Evolutionary conservation across 1,140 invertebrate genomes (phyloP), one percentile per base, ranked within the genome.

Genomic region (Palaemon carinicauda): DNA sequence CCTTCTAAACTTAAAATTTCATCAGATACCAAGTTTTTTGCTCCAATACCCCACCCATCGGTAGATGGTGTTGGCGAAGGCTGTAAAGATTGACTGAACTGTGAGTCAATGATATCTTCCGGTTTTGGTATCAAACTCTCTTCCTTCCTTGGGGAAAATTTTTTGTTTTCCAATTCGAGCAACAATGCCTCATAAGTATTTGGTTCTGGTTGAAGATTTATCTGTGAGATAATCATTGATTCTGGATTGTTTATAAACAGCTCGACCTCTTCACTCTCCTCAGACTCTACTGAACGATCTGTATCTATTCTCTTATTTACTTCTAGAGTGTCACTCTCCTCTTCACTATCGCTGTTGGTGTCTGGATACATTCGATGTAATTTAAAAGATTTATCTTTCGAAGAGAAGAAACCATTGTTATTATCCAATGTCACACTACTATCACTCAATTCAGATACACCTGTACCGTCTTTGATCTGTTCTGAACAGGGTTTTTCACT

Each of bases 301-400:
- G 52, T 19, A 21, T 60, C 53, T 21, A 41, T 19, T 54, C n/a
- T 79, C 15, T 29, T 51, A 17, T 54, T 27, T 51, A 15, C 31
- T 29, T 24, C 53, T 0, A 10, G 4, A 15, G 7, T n/a, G 3
- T 27, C 31, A 17, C 10, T 15, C 21, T 41, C 52, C 15, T 73
- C 78, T 7, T 52, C 75, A 29, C 77, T 79, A 21, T 86, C 84
- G 41, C 84, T 86, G 21, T 86, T 77, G 56, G 41, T 53, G 50
- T 86, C 84, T 56, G 84, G 84, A 51, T 86, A 86, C 84, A 86
- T 86, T 51, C 80, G 71, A 56, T 85, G 82, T 78, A 85, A 78
- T 19, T 31, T 56, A 56, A 33, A 41, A 41, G 29, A 78, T 15
- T 17, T 41, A 10, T 80, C 17, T 41, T 53, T 80, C 15, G 50